Evolutionary conservation across 2,888 invertebrate species (phyloP), one percentile per base, ranked within the genome.

Genomic region (Drosophila paramelanica): DNA sequence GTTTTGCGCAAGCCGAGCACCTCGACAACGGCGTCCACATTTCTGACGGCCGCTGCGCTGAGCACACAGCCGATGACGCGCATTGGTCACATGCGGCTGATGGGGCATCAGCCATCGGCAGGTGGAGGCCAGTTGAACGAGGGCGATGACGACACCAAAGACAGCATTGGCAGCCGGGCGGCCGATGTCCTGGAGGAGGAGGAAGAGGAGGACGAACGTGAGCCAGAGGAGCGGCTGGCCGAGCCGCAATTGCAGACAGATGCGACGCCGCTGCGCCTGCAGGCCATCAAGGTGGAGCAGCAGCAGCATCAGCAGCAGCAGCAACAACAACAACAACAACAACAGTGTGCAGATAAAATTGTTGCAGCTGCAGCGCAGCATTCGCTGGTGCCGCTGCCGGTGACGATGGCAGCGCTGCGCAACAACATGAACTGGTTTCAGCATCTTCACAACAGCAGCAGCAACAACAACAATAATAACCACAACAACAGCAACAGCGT

Each of bases 81-180:
- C 25, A 82, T 89, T 33, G 82, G 76, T 10, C 80, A 89, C 27
- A 78, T 88, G 84, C 87, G 84, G 3, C 11, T 74, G 31, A 71
- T 76, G 73, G 72, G 76, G 64, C 57, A 83, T 1, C 39, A 23
- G 2, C 43, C 17, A 17, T 17, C 17, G 17, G 17, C 20, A 20
- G 20, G 38, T 13, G 23, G 10, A 3, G 25, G 39, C 36, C 47
- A n/a, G 11, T 17, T 14, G 1, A 25, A 31, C 52, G 38, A 5
- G 33, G 25, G 41, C 38, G 72, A 31, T 7, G 88, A 89, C 11
- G 81, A 87, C 53, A 88, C 89, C 89, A 90, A 90, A 89, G 91
- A 89, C 71, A 41, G 65, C 47, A 47, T 27, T 68, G 62, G 58
- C 67, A 61, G 43, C 45, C 42, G 45, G 10, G 43, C 49, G 2